phyloP scores from a whole-genome alignment of 2,888 invertebrate genomes.

The Zootermopsis nevadensis region DNA sequence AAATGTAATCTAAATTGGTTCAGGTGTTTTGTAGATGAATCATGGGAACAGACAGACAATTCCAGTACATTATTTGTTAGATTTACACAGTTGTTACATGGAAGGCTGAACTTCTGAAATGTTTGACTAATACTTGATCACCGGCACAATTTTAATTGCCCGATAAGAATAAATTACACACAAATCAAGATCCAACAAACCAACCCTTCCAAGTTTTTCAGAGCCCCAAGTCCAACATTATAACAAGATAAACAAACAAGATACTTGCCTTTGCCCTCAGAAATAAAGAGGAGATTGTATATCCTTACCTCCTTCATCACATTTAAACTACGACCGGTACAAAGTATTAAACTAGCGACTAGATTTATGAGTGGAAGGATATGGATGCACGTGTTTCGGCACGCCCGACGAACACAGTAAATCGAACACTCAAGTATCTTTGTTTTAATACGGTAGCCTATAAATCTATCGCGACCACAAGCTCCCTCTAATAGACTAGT shows the following conservation, averaged over 20 bases:
- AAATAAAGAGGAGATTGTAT: slow-evolving; percentile 14
- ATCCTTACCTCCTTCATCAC: slow-evolving; percentile 22
- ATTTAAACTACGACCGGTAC: slow-evolving; percentile 32
- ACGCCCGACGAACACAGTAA: background rate
- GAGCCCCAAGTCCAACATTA: background rate
- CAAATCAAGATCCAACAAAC: background rate
- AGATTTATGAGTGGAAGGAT: slow-evolving; percentile 46
- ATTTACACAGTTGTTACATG: no score
- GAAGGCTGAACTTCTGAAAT: no score
- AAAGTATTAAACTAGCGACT: slow-evolving; percentile 50
- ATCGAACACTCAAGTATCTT: slow-evolving; percentile 36
- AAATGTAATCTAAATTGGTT: no score
- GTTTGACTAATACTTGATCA: no score
- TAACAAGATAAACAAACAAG: slow-evolving; percentile 50
- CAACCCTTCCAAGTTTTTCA: background rate
- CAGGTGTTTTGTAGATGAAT: no score
- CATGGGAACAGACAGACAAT: no score
- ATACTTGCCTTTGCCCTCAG: slow-evolving; percentile 38
- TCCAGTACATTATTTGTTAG: no score
- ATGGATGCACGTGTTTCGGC: slow-evolving; percentile 16
- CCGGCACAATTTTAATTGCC: no score
- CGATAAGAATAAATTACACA: no score
- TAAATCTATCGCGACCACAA: slow-evolving; percentile 39
- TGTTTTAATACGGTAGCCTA: slow-evolving; percentile 43
- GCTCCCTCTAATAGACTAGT: background rate